A percentile compares a stretch with the other conserved stretches of the same genome.
phyloP scores from a whole-genome alignment of 1,140 invertebrate genomes.

The Bombus affinis region DNA sequence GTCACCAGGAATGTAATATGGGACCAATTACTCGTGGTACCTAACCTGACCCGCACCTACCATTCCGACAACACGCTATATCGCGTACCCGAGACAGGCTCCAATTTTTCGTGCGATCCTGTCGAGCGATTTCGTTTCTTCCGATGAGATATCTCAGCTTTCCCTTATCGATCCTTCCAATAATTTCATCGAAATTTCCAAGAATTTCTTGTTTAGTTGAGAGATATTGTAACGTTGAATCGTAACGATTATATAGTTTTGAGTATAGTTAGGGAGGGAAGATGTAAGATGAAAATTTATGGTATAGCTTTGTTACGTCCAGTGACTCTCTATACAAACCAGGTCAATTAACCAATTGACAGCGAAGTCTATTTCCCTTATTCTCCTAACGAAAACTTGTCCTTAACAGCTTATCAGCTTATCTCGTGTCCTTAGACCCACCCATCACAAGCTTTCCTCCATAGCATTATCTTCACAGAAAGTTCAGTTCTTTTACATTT shows the following conservation, averaged over 20 bases:
- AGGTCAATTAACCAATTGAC: no score
- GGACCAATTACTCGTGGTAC: slow-evolving; percentile 76
- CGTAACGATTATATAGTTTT: background rate
- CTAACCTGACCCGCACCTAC: slow-evolving; percentile 51
- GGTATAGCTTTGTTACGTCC: background rate
- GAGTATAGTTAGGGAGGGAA: background rate
- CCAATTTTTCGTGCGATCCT: slow-evolving; percentile 21
- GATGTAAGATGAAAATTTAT: background rate
- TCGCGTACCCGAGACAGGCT: slow-evolving; percentile 61
- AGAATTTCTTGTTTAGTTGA: background rate
- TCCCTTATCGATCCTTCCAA: background rate
- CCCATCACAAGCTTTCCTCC: no score
- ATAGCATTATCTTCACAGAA: no score
- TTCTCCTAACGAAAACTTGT: no score
- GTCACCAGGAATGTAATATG: slow-evolving; percentile 78
- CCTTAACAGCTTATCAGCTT: no score
- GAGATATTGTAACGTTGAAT: background rate
- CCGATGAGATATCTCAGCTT: background rate
- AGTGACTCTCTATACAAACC: no score
- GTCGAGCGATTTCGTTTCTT: slow-evolving; percentile 22
- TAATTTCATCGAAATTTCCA: background rate
- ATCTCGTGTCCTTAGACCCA: no score
- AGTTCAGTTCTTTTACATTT: no score
- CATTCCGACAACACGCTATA: slow-evolving; percentile 12
- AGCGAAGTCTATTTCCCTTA: no score